Evolutionary conservation across 2,797 vertebrate genomes (phyloP).

Genomic region (Salmo trutta): DNA sequence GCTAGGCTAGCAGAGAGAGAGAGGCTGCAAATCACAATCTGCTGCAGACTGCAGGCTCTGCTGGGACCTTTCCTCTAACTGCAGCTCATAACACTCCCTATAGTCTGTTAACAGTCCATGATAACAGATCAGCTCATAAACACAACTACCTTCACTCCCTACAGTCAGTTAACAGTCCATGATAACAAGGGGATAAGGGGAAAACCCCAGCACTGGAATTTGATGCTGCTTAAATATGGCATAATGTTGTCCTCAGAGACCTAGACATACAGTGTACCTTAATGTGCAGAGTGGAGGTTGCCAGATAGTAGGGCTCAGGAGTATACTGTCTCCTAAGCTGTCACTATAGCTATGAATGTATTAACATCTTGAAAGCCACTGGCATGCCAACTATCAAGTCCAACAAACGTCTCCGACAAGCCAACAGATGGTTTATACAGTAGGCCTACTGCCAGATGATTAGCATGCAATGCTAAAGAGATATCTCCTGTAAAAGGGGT

Average conservation of each 20-base stretch:
- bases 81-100: conserved; percentile 45
- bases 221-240: conserved; percentile 64
- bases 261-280: conserved; percentile 49
- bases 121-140: conserved; percentile 51
- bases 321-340: conserved; percentile 7
- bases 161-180: conserved; percentile 55
- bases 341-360: conserved; percentile 42
- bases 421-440: conserved; percentile 30
- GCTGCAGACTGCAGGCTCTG: conserved; percentile 57
- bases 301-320: conserved; percentile 50
- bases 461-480: conserved; percentile 18
- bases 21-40: conserved; percentile 62
- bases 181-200: conserved; percentile 64
- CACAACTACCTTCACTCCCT: conserved; percentile 22
- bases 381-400: conserved; percentile 48
- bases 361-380: conserved; percentile 61
- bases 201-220: conserved; percentile 47
- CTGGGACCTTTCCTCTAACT: conserved; percentile 58
- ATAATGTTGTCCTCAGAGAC: conserved; percentile 66
- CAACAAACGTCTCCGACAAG: conserved; percentile 63
- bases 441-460: conserved; percentile 20
- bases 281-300: conserved; percentile 51
- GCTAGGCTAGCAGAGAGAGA: conserved; percentile 25
- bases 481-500: neutral
- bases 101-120: conserved; percentile 57